Evolutionary conservation across 2,888 invertebrate genomes (phyloP).

Genomic region (Noctua janthina): DNA sequence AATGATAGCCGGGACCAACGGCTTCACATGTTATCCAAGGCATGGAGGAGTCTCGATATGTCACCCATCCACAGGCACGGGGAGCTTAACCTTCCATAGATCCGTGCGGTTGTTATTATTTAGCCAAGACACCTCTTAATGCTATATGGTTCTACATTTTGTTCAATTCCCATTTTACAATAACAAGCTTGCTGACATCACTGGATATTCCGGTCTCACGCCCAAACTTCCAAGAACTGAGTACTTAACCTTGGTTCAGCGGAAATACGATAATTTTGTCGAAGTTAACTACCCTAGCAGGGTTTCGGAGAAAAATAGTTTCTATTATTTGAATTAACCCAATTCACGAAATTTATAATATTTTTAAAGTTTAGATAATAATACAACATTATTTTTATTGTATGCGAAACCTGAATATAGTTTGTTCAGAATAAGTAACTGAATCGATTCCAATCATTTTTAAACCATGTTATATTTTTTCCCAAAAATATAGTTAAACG

Average conservation of each 20-base stretch:
- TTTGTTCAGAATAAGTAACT: no score
- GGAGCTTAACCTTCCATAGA: neutral
- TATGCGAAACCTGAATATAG: no score
- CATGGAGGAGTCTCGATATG: neutral
- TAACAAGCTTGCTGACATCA: constrained; percentile 22
- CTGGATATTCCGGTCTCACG: constrained; percentile 1
- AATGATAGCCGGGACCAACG: neutral
- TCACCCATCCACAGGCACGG: neutral
- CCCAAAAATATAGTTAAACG: no score
- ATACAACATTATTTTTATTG: no score
- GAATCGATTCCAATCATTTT: no score
- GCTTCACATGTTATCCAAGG: neutral
- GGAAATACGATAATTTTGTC: constrained; percentile 12
- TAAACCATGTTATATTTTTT: no score
- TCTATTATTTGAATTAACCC: neutral
- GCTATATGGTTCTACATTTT: neutral
- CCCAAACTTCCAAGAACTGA: constrained; percentile 29
- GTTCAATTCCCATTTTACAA: neutral
- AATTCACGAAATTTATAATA: neutral
- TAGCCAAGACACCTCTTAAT: neutral
- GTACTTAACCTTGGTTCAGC: constrained; percentile 25
- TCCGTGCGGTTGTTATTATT: neutral
- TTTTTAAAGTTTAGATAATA: neutral
- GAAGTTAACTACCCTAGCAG: neutral
- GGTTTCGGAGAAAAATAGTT: no score